Evolutionary conservation across 2,113 vertebrate species (phyloP).

Genomic region (Macquaria australasica): DNA sequence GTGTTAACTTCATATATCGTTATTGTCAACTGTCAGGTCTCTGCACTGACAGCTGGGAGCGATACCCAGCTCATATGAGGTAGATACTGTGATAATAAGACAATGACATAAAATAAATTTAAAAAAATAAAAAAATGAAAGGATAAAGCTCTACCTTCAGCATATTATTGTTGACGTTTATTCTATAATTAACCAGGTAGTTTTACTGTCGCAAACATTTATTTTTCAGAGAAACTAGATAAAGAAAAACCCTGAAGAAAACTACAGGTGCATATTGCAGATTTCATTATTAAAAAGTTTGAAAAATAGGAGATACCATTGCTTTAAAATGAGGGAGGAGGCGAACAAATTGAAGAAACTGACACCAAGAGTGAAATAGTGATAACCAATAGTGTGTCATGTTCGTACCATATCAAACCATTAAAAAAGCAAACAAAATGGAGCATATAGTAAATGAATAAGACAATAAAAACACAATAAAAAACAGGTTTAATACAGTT

Average conservation of each 20-base stretch:
- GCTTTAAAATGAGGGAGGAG: neutral
- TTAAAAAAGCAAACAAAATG: too few species aligned
- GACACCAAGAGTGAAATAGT: too few species aligned
- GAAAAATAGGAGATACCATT: neutral
- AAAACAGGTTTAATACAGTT: neutral
- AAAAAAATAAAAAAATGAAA: neutral
- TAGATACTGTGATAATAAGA: neutral
- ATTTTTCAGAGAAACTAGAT: neutral
- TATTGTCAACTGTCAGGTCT: neutral
- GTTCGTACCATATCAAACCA: too few species aligned
- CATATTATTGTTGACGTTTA: neutral
- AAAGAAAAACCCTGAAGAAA: neutral
- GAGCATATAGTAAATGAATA: too few species aligned
- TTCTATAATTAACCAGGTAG: neutral
- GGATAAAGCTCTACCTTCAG: neutral
- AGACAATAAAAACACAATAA: too few species aligned
- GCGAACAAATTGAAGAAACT: too few species aligned
- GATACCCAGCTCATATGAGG: neutral
- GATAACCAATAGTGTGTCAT: too few species aligned
- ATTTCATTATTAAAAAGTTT: neutral
- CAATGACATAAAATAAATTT: too few species aligned
- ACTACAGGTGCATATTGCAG: neutral
- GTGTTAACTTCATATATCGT: neutral
- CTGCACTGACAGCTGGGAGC: slow-evolving; percentile 3
- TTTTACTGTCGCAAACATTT: neutral